Percentiles rank a stretch among this genome's conserved stretches.
Conservation (phyloP, 2,113 vertebrate species). For the Zapus hudsonius region DNA sequence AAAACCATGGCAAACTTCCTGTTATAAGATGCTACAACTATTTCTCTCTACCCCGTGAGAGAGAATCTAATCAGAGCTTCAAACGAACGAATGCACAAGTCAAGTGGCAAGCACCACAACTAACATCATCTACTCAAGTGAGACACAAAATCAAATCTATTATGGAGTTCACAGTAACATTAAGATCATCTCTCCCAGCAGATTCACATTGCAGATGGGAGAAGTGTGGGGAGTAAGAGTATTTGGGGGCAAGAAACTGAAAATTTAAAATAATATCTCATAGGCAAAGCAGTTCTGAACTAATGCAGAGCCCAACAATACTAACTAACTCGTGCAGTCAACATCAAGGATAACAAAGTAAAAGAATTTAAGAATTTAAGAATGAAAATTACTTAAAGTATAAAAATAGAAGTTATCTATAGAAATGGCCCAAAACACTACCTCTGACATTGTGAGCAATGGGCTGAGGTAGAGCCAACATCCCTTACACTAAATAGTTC, state of each 20-base stretch:
- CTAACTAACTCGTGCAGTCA: not conserved
- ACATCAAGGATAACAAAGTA: constrained; percentile 19
- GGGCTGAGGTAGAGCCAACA: not conserved
- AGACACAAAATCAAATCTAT: constrained; percentile 44
- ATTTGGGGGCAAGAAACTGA: constrained; percentile 6
- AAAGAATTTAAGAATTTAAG: not conserved
- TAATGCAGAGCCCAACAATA: constrained; percentile 23
- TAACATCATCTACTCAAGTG: constrained; percentile 13
- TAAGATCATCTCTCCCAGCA: constrained; percentile 45
- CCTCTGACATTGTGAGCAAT: constrained; percentile 15
- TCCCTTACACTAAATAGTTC: not conserved
- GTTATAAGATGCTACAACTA: constrained; percentile 30
- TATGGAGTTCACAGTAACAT: constrained; percentile 26
- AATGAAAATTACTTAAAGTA: constrained; percentile 32
- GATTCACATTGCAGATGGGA: not conserved
- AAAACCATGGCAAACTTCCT: not conserved
- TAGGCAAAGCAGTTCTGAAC: constrained; percentile 24
- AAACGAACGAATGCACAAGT: constrained; percentile 1
- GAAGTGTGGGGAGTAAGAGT: not conserved
- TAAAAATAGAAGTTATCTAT: not conserved
- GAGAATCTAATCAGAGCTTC: constrained; percentile 20
- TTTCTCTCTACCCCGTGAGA: constrained; percentile 10
- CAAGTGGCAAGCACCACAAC: not conserved
- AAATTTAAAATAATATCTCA: constrained; percentile 43
- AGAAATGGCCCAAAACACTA: constrained; percentile 20